Conservation (phyloP, 2,113 vertebrate genomes). For the Pteruthius melanotis region DNA sequence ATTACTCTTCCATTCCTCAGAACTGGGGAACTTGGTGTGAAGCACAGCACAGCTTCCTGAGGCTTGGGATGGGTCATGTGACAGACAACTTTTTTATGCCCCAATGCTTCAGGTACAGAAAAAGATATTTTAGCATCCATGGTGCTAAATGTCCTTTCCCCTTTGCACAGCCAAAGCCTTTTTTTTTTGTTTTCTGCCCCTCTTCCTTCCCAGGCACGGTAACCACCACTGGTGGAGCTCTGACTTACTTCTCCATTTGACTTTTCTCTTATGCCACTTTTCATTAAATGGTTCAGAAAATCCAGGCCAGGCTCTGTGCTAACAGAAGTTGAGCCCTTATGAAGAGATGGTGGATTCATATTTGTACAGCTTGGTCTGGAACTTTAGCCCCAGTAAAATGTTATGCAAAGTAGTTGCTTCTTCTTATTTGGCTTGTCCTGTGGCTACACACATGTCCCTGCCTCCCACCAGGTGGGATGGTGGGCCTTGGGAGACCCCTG, state of each 20-base stretch:
- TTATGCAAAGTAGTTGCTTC: background rate
- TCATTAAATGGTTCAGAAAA: background rate
- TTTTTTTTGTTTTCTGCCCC: background rate
- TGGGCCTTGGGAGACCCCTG: background rate
- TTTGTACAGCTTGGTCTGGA: background rate
- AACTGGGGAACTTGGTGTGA: background rate
- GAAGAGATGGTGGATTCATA: background rate
- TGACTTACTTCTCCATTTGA: background rate
- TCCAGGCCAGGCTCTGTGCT: background rate
- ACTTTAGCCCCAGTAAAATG: background rate
- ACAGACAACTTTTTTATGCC: background rate
- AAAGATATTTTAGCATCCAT: background rate
- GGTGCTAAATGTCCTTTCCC: background rate
- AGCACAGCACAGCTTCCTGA: background rate
- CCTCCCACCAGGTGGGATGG: accelerated
- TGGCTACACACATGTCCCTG: background rate
- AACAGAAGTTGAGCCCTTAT: background rate
- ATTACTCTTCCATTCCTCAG: background rate
- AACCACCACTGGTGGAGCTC: background rate
- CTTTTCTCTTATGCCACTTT: background rate
- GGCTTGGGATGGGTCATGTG: background rate
- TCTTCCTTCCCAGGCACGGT: background rate
- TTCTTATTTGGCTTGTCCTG: background rate
- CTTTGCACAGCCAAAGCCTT: background rate
- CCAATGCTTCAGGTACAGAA: background rate